A percentile compares a stretch with the other conserved stretches of the same genome.
Evolutionary conservation across 2,113 vertebrate genomes (phyloP).

Genomic region (Rhinolophus sinicus): DNA sequence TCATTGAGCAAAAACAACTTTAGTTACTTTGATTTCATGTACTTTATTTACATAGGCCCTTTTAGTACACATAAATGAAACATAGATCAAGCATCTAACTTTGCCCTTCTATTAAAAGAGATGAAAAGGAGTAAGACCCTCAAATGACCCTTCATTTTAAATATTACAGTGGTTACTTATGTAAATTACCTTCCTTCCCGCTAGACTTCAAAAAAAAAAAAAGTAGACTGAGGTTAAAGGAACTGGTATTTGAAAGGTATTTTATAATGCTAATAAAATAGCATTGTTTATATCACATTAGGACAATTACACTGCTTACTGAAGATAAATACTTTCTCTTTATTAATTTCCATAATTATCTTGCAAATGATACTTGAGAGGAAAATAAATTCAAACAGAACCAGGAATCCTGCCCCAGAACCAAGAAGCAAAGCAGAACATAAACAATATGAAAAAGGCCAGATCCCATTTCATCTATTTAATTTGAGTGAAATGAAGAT

Average conservation of each 20-base stretch:
- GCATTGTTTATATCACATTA: neutral
- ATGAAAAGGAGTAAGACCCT: slow-evolving; percentile 6
- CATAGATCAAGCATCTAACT: slow-evolving; percentile 39
- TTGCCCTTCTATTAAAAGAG: slow-evolving; percentile 21
- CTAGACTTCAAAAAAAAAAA: neutral
- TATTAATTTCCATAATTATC: slow-evolving; percentile 73
- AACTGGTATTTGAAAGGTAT: neutral
- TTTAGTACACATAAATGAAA: slow-evolving; percentile 60
- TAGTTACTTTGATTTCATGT: slow-evolving; percentile 33
- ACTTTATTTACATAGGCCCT: slow-evolving; percentile 30
- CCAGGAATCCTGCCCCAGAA: slow-evolving; percentile 59
- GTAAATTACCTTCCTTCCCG: slow-evolving; percentile 10
- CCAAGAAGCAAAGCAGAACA: slow-evolving; percentile 73
- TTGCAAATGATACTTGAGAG: slow-evolving; percentile 61
- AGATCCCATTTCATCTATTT: slow-evolving; percentile 70
- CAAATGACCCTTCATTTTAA: slow-evolving; percentile 49
- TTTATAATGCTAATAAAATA: slow-evolving; percentile 39
- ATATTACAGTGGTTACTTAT: slow-evolving; percentile 53
- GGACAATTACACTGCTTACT: slow-evolving; percentile 43
- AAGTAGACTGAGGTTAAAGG: neutral
- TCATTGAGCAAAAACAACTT: slow-evolving; percentile 41
- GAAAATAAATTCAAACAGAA: slow-evolving; percentile 67
- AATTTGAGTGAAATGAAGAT: slow-evolving; percentile 71
- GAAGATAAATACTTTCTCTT: slow-evolving; percentile 57
- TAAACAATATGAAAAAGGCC: slow-evolving; percentile 74